Evolutionary conservation across 2,113 vertebrate genomes (phyloP).

Genomic region (Zeus faber): DNA sequence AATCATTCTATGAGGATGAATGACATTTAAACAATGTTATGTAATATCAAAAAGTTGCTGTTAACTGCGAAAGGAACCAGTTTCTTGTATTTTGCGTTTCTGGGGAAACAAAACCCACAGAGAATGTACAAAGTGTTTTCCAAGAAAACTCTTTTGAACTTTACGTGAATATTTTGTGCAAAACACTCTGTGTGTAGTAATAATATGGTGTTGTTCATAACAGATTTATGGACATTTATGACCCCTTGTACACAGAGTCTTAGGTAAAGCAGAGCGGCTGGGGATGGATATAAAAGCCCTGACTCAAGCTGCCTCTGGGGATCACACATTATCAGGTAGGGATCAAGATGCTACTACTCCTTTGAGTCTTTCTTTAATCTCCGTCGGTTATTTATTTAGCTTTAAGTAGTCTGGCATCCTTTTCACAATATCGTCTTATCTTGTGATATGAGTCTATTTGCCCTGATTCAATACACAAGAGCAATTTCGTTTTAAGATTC

Average conservation of each 20-base stretch:
- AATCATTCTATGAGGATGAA: background rate
- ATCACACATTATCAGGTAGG: conserved; percentile 41
- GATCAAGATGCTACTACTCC: background rate
- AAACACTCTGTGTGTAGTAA: conserved; percentile 51
- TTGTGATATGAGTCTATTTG: too few relatives aligned
- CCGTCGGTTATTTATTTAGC: too few relatives aligned
- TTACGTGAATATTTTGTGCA: conserved; percentile 45
- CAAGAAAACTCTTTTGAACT: conserved; percentile 47
- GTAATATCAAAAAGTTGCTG: conserved; percentile 22
- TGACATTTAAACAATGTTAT: conserved; percentile 15
- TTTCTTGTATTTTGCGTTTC: conserved; percentile 29
- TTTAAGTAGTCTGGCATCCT: too few relatives aligned
- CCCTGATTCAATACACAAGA: background rate
- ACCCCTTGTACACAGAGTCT: conserved; percentile 21
- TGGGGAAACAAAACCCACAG: background rate
- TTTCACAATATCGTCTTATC: too few relatives aligned
- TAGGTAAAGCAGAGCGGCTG: conserved; percentile 32
- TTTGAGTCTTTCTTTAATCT: background rate
- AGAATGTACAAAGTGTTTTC: conserved; percentile 8
- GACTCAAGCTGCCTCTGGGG: conserved; percentile 7
- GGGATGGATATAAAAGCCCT: conserved; percentile 52
- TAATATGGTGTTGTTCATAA: conserved; percentile 33
- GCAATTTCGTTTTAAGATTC: background rate
- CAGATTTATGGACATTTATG: conserved; percentile 61
- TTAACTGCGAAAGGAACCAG: conserved; percentile 24